Evolutionary conservation across 2,113 vertebrate species (phyloP), one percentile per base, ranked within the genome.

Genomic region (Lipotes vexillifer): DNA sequence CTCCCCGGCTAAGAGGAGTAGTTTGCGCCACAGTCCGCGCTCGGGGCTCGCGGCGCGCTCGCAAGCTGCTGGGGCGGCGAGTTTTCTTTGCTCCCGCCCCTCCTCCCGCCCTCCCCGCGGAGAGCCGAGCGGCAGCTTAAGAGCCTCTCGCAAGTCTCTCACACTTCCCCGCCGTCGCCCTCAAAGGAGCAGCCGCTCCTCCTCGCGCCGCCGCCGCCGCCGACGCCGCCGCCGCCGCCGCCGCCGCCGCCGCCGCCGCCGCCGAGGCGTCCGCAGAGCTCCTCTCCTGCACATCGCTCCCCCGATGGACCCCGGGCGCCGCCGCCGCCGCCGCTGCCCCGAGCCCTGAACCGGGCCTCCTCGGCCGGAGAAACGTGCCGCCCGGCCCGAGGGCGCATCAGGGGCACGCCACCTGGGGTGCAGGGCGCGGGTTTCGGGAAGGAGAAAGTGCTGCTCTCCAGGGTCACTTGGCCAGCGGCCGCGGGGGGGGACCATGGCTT

Each of bases 401-500:
- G 71, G 65, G n/a, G 27, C 82, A 9, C 66, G 9, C 57, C 6
- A 66, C 80, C 3, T 2, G 27, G 65, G 49, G 23, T 8, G 75
- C 71, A 20, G 68, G 18, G 46, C 69, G 20, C 27, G 27, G 61
- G 81, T 44, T 69, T 77, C 7, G 27, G 66, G 18, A 71, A 74
- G 59, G 21, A 72, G 66, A 52, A 68, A 78, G 95, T 38, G 74
- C 68, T 0, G 78, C 63, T 81, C 8, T 46, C 88, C 87, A 13
- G 23, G 88, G 84, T 72, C 84, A 9, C 59, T n/a, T 12, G 87
- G 83, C 85, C 49, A 33, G 75, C 36, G 20, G 93, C 66, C 38
- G 38, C 3, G 38, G 44, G 74, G 68, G 59, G 66, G 77, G 18
- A 97, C 94, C 90, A 99, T 99, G 99, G 99, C 99, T 98, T 96